phyloP scores from a whole-genome alignment of 2,797 vertebrate genomes.

The Crenuchus spilurus region DNA sequence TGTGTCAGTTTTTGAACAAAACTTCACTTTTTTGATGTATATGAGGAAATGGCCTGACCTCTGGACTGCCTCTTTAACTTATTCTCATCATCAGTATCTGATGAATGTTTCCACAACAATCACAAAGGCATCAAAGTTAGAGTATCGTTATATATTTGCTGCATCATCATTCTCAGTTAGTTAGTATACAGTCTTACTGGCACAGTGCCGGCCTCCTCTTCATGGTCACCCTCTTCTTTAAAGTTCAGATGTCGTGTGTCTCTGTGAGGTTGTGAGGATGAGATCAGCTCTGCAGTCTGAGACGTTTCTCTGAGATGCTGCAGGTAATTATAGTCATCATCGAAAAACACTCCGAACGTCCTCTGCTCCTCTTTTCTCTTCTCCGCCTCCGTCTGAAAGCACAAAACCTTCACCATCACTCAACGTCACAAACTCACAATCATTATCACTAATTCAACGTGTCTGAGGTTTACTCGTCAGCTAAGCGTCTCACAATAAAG shows the following conservation, averaged over 20 bases:
- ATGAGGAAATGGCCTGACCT: no score
- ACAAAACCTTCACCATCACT: not conserved
- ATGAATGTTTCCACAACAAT: not conserved
- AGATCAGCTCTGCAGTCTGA: constrained; percentile 80
- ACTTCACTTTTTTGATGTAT: no score
- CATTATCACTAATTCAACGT: no score
- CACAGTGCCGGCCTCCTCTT: constrained; percentile 21
- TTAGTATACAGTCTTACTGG: constrained; percentile 72
- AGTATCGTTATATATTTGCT: no score
- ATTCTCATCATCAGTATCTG: no score
- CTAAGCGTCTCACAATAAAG: no score
- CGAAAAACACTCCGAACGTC: constrained; percentile 92
- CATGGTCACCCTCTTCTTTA: constrained; percentile 51
- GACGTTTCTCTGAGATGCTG: constrained; percentile 91
- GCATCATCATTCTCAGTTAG: no score
- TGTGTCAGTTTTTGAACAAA: no score
- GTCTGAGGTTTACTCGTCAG: no score
- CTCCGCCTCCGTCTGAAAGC: constrained; percentile 74
- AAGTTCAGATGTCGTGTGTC: constrained; percentile 56
- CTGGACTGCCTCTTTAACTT: no score
- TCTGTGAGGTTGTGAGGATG: constrained; percentile 43
- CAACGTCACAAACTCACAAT: no score
- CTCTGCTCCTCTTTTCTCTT: constrained; percentile 87
- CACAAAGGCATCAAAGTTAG: no score
- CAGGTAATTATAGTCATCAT: constrained; percentile 95